These are phyloP conservation scores for Stratiolaelaps scimitus DNA, from an alignment of 1,140 invertebrate species.

Conservation along the genomic window DNA sequence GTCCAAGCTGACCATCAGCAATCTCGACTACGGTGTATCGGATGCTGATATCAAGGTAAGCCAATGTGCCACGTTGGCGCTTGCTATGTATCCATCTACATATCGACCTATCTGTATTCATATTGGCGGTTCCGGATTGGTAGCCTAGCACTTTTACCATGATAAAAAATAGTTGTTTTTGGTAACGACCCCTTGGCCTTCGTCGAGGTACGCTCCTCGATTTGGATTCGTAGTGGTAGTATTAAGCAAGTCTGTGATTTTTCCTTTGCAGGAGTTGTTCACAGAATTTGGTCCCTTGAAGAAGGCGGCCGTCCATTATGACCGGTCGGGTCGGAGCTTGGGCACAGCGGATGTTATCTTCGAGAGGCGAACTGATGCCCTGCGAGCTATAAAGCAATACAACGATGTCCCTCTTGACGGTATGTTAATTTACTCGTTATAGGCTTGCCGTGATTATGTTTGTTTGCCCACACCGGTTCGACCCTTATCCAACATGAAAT, in stretches of 20 bases:
- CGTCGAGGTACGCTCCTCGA: no score
- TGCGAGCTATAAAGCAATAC: constrained; percentile 94
- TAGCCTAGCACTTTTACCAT: no score
- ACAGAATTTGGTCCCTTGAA: constrained; percentile 87
- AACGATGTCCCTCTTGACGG: constrained; percentile 92
- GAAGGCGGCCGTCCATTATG: constrained; percentile 90
- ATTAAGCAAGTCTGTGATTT: constrained; percentile 32
- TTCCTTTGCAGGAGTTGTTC: constrained; percentile 65
- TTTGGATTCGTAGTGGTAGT: constrained; percentile 31
- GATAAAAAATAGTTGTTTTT: no score
- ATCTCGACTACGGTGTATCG: constrained; percentile 90
- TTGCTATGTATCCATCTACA: no score
- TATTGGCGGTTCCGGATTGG: no score
- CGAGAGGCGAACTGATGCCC: constrained; percentile 73
- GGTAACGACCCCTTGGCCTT: no score
- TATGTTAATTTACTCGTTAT: constrained; percentile 40
- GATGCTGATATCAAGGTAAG: constrained; percentile 77
- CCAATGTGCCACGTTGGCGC: no score
- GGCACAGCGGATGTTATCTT: constrained; percentile 95
- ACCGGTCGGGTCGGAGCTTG: constrained; percentile 82
- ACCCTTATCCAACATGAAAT: no score
- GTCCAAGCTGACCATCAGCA: constrained; percentile 80
- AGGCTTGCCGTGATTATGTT: no score
- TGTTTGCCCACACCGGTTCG: no score
- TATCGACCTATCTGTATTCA: no score